Conservation (phyloP, 2,888 invertebrate genomes). For the Adineta ricciae region DNA sequence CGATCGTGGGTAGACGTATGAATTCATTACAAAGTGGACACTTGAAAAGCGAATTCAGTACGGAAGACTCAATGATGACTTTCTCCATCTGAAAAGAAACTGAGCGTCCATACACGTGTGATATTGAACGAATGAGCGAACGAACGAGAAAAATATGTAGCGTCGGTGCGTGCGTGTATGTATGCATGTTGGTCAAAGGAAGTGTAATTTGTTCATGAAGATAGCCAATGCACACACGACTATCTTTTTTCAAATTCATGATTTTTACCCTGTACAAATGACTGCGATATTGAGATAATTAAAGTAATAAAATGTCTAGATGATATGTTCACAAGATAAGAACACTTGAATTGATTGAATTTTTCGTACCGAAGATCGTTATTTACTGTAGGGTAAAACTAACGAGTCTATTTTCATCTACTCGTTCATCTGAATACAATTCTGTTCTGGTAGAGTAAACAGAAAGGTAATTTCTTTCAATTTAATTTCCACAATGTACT, state of each 20-base stretch:
- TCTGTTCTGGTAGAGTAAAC: too few relatives aligned
- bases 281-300: neutral
- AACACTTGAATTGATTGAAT: neutral
- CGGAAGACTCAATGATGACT: neutral
- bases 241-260: too few relatives aligned
- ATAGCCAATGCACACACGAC: too few relatives aligned
- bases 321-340: neutral
- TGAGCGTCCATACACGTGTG: neutral
- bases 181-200: neutral
- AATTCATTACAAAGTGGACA: conserved; percentile 2
- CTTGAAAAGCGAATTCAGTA: neutral
- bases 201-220: neutral
- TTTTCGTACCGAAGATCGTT: neutral
- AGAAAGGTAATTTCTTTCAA: too few relatives aligned
- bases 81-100: neutral
- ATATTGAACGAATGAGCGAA: too few relatives aligned
- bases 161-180: too few relatives aligned
- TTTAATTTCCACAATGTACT: too few relatives aligned
- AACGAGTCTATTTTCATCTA: too few relatives aligned
- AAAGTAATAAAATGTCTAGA: neutral
- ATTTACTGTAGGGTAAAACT: too few relatives aligned
- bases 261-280: too few relatives aligned
- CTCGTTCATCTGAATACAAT: too few relatives aligned
- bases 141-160: too few relatives aligned
- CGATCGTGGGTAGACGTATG: neutral